Conservation (phyloP, 2,888 invertebrate species). For the Cacoxenus indagator region DNA sequence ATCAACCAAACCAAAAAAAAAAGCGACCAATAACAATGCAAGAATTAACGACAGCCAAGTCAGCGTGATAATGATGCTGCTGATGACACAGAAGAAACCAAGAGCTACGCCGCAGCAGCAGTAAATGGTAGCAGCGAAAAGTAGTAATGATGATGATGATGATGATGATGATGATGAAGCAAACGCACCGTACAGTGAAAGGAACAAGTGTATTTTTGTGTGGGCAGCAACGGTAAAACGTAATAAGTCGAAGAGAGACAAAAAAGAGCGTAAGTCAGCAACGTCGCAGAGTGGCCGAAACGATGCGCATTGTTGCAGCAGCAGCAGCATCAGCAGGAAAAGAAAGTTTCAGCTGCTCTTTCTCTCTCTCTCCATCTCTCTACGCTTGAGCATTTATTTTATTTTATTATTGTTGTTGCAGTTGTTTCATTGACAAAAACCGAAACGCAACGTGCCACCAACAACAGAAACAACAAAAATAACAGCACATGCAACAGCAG, state of each 20-base stretch:
- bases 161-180: not conserved
- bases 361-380: constrained; percentile 8
- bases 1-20: constrained; percentile 18
- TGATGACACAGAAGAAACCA: constrained; percentile 17
- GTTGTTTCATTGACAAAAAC: constrained; percentile 56
- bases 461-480: not conserved
- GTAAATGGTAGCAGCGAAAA: too few species aligned
- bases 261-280: not conserved
- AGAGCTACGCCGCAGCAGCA: constrained; percentile 4
- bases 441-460: not conserved
- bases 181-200: not conserved
- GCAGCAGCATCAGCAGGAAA: constrained; percentile 35
- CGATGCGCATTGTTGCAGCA: constrained; percentile 13
- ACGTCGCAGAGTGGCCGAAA: not conserved
- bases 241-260: not conserved
- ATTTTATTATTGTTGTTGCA: constrained; percentile 5
- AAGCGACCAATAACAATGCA: constrained; percentile 52
- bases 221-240: not conserved
- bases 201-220: constrained; percentile 9
- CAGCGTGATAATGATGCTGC: constrained; percentile 1
- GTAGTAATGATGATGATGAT: too few species aligned
- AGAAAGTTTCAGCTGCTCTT: constrained; percentile 48
- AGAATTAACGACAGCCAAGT: constrained; percentile 4
- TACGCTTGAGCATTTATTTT: not conserved
- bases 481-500: not conserved